phyloP scores from a whole-genome alignment of 1,140 invertebrate genomes.

The Cyrtorhinus lividipennis region DNA sequence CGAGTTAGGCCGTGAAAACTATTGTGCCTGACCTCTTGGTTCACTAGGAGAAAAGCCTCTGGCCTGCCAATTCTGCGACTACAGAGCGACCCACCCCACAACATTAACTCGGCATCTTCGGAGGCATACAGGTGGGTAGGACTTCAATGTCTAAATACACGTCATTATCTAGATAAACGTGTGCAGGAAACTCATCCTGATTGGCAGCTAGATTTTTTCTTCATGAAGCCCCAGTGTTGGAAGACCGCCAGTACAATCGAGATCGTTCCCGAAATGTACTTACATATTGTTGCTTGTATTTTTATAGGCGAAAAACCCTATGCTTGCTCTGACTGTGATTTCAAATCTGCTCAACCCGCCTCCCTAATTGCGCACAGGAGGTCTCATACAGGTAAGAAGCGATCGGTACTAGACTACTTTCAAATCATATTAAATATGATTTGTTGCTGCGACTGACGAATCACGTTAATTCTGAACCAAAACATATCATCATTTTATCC shows the following conservation, averaged over 20 bases:
- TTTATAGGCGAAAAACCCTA: background rate
- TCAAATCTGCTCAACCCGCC: background rate
- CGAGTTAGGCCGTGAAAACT: background rate
- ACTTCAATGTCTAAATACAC: background rate
- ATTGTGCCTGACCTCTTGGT: too few species aligned
- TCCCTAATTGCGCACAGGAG: background rate
- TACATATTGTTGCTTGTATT: background rate
- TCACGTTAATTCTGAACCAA: too few species aligned
- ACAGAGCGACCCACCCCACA: background rate
- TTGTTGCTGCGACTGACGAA: too few species aligned
- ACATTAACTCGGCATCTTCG: background rate
- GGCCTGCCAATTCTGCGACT: background rate
- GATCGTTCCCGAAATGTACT: background rate
- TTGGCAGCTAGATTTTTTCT: too few species aligned
- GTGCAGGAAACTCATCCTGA: too few species aligned
- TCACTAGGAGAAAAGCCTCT: background rate
- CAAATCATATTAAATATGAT: too few species aligned
- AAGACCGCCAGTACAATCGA: background rate
- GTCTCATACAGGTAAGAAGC: background rate
- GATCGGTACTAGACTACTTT: too few species aligned
- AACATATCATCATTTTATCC: too few species aligned
- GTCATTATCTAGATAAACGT: too few species aligned
- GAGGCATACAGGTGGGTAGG: background rate
- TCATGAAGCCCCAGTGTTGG: too few species aligned
- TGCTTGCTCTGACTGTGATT: background rate